Evolutionary conservation across 1,140 invertebrate genomes (phyloP), one percentile per base, ranked within the genome.

Genomic region (Apis florea): DNA sequence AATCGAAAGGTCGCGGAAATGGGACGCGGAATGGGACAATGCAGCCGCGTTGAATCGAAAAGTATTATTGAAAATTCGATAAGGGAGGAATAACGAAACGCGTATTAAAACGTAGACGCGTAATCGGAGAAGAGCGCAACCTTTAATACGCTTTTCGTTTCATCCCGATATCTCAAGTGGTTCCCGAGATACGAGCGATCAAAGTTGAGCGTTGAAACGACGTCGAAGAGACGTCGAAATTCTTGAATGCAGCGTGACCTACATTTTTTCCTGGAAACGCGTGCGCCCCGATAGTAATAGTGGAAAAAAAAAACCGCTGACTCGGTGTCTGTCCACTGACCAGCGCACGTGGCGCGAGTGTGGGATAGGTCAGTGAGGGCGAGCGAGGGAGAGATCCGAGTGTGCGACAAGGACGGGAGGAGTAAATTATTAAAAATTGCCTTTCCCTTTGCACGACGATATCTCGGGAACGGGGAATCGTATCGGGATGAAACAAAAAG

Each of bases 31-130:
- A n/a, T n/a, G n/a, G n/a, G n/a, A 13, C n/a, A 21, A 51, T 19
- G 13, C 19, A 13, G 6, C n/a, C n/a, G n/a, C 12, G 21, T 72
- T 47, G 17, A 15, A 8, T n/a, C 24, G 4, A 13, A 47, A 9
- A 2, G 47, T n/a, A 58, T 31, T n/a, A n/a, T n/a, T n/a, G n/a
- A n/a, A n/a, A 17, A 24, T 24, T 24, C 21, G 12, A 1, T 10
- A n/a, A n/a, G 8, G 6, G 49, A 31, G 12, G 4, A 31, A 21
- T 3, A 2, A 3, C 9, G 1, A 58, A 74, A 64, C 4, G 2
- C 0, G 1, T 0, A 8, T 0, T 6, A 21, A 24, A n/a, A n/a
- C 2, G 15, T 0, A 10, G 0, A 8, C 11, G 2, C 0, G 6
- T 0, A 1, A 17, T 21, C 15, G 19, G 21, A 0, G 21, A 19